Evolutionary conservation across 2,888 invertebrate species (phyloP).

Genomic region (Lacanobia oleracea): DNA sequence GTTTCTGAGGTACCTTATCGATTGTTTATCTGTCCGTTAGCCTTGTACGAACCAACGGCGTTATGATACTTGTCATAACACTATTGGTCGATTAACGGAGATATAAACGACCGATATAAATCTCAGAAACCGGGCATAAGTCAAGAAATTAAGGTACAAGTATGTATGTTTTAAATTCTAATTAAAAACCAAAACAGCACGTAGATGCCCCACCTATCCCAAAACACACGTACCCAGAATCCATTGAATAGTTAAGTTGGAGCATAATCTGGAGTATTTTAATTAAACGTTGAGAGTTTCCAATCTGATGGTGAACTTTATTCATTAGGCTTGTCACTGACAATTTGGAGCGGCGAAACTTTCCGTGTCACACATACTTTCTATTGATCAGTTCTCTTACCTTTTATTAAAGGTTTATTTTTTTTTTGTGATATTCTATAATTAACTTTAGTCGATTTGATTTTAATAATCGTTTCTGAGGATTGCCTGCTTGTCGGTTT

Average conservation of each 20-base stretch:
- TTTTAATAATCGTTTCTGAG: too few species aligned
- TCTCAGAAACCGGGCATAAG: too few species aligned
- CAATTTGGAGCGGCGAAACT: slow-evolving; percentile 64
- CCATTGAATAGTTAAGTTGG: slow-evolving; percentile 57
- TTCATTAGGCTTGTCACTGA: slow-evolving; percentile 74
- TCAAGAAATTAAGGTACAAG: too few species aligned
- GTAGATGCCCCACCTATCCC: background rate
- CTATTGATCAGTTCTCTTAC: slow-evolving; percentile 21
- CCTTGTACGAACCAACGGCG: too few species aligned
- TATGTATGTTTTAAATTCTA: background rate
- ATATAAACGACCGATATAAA: too few species aligned
- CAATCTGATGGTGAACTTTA: slow-evolving; percentile 80
- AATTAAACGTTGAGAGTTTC: slow-evolving; percentile 73
- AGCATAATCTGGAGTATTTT: slow-evolving; percentile 68
- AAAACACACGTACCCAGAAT: slow-evolving; percentile 40
- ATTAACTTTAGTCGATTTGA: too few species aligned
- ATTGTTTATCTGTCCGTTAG: too few species aligned
- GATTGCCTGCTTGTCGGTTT: too few species aligned
- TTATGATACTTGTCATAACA: too few species aligned
- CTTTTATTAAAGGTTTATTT: slow-evolving; percentile 49
- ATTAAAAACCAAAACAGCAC: background rate
- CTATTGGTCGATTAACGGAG: too few species aligned
- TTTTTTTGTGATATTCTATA: background rate
- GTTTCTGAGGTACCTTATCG: too few species aligned
- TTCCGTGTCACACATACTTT: slow-evolving; percentile 59